Evolutionary conservation across 2,113 vertebrate species (phyloP), one percentile per base, ranked within the genome.

Genomic region (Colossoma macropomum): DNA sequence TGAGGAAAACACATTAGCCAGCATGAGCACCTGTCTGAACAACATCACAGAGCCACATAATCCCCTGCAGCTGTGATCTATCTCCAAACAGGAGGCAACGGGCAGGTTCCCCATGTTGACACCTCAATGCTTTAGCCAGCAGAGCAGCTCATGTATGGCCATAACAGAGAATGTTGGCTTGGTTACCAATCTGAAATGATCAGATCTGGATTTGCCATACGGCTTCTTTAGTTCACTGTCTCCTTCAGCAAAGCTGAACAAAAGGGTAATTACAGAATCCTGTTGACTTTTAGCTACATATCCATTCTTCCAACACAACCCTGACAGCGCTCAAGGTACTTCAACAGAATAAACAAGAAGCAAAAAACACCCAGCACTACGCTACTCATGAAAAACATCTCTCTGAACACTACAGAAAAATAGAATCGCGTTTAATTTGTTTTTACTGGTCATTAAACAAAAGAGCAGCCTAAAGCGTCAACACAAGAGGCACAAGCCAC

Each of bases 401-500:
- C 17, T 23, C 65, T 68, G 30, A 19, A 4, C 15, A 68, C 65
- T 21, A 23, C 19, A 56, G 21, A 41, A 70, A 70, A 70, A 41
- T 10, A 70, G 21, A 70, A 70, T n/a, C 23, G 12, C 11, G 66
- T 41, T 34, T 34, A 69, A 38, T 23, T 23, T 41, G 23, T 76
- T 34, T 59, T 60, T 60, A 60, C 5, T 76, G 54, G 32, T 41
- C 32, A 76, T 59, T 76, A 62, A 76, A n/a, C 52, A 59, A 75
- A 59, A 38, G 32, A 32, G 45, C 56, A 38, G 4, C 56, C 23
- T 27, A 63, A 77, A 63, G 23, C 38, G n/a, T 48, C 34, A 65
- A 28, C 75, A 48, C 1, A 27, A 11, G 74, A 76, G 2, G 17
- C 21, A 45, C 15, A 8, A 2, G 16, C n/a, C 34, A 52, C 34